Evolutionary conservation across 2,797 vertebrate species (phyloP).

Genomic region (Anomalospiza imberbis): DNA sequence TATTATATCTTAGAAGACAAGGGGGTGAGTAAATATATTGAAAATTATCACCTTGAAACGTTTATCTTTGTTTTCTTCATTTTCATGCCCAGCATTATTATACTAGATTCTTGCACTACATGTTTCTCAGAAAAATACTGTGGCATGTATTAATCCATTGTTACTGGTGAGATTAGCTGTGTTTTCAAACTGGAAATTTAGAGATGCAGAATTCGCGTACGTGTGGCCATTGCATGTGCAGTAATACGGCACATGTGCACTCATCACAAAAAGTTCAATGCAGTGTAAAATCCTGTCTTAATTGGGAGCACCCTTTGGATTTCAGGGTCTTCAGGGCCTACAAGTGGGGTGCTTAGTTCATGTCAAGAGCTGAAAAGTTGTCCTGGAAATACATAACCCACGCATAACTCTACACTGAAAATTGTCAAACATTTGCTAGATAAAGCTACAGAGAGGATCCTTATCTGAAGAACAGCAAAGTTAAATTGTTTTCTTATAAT

Average conservation of each 20-base stretch:
- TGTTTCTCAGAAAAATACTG: neutral
- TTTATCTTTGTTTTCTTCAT: neutral
- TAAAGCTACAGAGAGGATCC: neutral
- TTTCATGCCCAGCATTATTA: neutral
- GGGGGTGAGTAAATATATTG: rapidly evolving
- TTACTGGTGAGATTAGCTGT: neutral
- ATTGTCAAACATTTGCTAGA: neutral
- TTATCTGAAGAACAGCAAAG: neutral
- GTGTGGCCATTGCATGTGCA: neutral
- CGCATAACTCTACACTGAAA: neutral
- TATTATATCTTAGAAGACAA: neutral
- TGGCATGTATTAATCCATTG: neutral
- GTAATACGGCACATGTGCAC: neutral
- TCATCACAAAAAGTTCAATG: neutral
- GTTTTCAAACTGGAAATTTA: neutral
- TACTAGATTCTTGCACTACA: neutral
- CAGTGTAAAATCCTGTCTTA: neutral
- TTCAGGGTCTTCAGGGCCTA: neutral
- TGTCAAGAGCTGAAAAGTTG: neutral
- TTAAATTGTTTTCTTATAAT: neutral
- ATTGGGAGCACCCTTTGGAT: neutral
- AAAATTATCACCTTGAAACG: neutral
- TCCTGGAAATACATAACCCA: neutral
- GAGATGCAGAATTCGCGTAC: neutral
- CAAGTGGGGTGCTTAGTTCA: neutral